Evolutionary conservation across 2,888 invertebrate species (phyloP).

Genomic region (Brachynemurus nebulosus): DNA sequence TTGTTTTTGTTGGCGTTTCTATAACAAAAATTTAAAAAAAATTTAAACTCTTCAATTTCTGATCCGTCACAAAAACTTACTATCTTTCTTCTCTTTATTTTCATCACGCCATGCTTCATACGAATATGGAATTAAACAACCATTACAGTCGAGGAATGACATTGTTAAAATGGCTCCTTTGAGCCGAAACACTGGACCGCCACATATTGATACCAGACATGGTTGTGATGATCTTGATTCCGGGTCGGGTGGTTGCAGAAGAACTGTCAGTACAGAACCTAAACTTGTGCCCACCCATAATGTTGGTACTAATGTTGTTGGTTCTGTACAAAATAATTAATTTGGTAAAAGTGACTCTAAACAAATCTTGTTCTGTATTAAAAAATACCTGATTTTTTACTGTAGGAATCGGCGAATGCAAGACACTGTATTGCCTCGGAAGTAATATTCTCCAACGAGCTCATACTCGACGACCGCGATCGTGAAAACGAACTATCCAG

Average conservation of each 20-base stretch:
- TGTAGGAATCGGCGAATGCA: slow-evolving; percentile 90
- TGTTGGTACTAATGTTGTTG: slow-evolving; percentile 69
- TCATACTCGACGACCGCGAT: slow-evolving; percentile 94
- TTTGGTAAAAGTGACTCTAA: background rate
- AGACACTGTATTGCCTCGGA: slow-evolving; percentile 93
- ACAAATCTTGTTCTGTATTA: background rate
- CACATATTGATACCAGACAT: slow-evolving; percentile 81
- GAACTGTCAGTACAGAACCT: slow-evolving; percentile 89
- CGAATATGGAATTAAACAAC: slow-evolving; percentile 78
- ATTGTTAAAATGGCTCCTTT: slow-evolving; percentile 90
- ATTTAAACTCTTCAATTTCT: background rate
- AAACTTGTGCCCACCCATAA: slow-evolving; percentile 96
- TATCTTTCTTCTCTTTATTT: slow-evolving; percentile 42
- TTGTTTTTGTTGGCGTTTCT: slow-evolving; percentile 54
- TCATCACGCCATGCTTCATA: slow-evolving; percentile 91
- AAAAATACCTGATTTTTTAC: slow-evolving; percentile 74
- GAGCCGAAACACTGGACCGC: slow-evolving; percentile 91
- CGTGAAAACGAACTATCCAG: slow-evolving; percentile 93
- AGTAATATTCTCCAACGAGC: slow-evolving; percentile 92
- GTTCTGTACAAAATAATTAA: slow-evolving; percentile 43
- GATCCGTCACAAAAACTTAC: slow-evolving; percentile 24
- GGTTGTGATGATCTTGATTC: slow-evolving; percentile 75
- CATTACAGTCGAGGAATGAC: slow-evolving; percentile 93
- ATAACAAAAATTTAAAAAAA: slow-evolving; percentile 10
- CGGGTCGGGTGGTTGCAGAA: slow-evolving; percentile 67